Base-by-base conservation (phyloP, 1,140 invertebrate species). In the Calephelis nemesis region DNA sequence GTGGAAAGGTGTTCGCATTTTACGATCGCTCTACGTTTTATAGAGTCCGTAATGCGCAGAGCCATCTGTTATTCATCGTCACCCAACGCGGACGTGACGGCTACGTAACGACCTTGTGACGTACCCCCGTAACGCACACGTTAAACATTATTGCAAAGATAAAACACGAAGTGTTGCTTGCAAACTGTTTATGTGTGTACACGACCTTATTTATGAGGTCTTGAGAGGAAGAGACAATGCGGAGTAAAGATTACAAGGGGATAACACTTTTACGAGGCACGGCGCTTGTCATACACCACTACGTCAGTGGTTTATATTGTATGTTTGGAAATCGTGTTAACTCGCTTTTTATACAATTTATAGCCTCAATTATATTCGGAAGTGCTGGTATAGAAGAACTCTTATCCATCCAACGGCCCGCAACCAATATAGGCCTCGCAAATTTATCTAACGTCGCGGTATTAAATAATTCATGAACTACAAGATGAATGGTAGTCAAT, bases 21-120 rank as follows among this genome's bases (percentile, higher is more conserved):
- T 58, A 58, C 52, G 52, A 58, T 30, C 52, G 19, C 52, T 58
- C 52, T 60, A 60, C 54, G 54, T 60, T 60, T 60, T 60, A 60
- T 60, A 60, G 54, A 60, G 54, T 60, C 19, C 54, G 54, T 60
- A 60, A 60, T 39, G 9, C 30, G 54, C 30, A 39, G 30, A 60
- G 54, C 19, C 54, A 60, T 60, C 54, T 60, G 54, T 60, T 60
- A 60, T 60, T 60, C 54, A 39, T 60, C 39, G 54, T 60, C 54
- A 60, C 54, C 54, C 19, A 11, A 39, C 54, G 54, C 11, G 54
- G 39, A 60, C 54, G 54, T 60, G 54, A 60, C 54, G 54, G 54
- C 54, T 40, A 40, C 54, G 54, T 60, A 60, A 60, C 54, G 54
- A 60, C 19, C 39, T 60, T 60, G 40, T 60, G 54, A 60, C 54